Evolutionary conservation across 2,888 invertebrate genomes (phyloP), one percentile per base, ranked within the genome.

Genomic region (Punctoribates punctum): DNA sequence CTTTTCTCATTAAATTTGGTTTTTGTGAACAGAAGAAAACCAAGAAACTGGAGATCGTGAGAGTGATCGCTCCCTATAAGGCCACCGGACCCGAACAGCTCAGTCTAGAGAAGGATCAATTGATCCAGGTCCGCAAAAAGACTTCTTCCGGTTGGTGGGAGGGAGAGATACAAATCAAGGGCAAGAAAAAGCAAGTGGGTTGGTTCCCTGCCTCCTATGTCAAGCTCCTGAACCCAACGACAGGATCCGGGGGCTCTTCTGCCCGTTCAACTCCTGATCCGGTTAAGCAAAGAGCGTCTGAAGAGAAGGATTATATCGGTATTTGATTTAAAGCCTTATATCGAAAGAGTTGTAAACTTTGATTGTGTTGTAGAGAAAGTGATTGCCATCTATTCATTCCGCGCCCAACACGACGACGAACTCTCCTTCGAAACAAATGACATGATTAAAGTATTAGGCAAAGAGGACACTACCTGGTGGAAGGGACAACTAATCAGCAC

Each of bases 141-240:
- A 94, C 95, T 0, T 91, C 93, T 81, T 93, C 93, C 72, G 99
- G 99, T 25, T 99, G 99, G 99, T 99, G 98, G 98, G 98, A 99
- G 86, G 99, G 99, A 0, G 98, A 99, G 85, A 85, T 97, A 62
- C 96, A 96, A 86, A 87, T 87, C 17, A 87, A 88, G 80, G 95
- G 96, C 0, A 89, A 93, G 81, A 93, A 93, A 83, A 86, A 93
- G 48, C 94, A 96, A 85, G 90, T 96, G 48, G 99, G 99, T 2
- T 99, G 99, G 99, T 99, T 99, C 86, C 99, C 99, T 0, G 98
- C 97, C 34, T 94, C 94, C 78, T 99, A 98, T 83, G 96, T 98
- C 11, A 96, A 96, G 87, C 80, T 86, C 79, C 79, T 85, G 48
- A 83, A 78, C 54, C 38, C 70, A 73, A 77, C 79, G 46, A 60